Base-by-base conservation (phyloP, 1,140 invertebrate species). In the Sinella curviseta region DNA sequence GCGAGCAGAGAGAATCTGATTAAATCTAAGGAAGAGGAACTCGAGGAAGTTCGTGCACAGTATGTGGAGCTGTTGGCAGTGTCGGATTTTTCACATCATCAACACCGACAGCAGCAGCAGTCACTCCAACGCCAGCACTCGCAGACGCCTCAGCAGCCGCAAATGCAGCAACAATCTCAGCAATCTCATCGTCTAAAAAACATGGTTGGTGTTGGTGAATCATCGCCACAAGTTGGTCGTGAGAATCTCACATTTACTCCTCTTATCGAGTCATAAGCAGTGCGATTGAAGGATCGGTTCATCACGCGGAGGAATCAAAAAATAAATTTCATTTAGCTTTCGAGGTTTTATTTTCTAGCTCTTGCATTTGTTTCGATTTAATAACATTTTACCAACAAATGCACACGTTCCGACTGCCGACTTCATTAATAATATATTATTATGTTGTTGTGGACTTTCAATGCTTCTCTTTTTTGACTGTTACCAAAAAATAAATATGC, bases 1-100 rank as follows among this genome's bases (percentile, higher is more conserved):
- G 57, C 75, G n/a, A n/a, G 2, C 30, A 83, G 83, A 36, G 82
- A 83, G 24, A 76, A 77, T 16, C 57, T 81, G 77, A 77, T 83
- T 20, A 83, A 83, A 78, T 74, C 39, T 1, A 82, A 83, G 57
- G 82, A 83, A 30, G 82, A 83, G n/a, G 82, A 83, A 30, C 54
- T 81, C 65, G 82, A 83, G 30, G 82, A 82, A 48, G 75, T 76
- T 39, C 82, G 80, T n/a, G 28, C 57, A 26, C 79, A 83, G 54
- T 65, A 82, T 26, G 75, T 79, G 3, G 79, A 81, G 28, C 39
- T 83, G 54, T 54, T 81, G 1, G 78, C 78, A 17, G 80, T 81
- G 17, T 82, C 82, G 3, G 80, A 83, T 28, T 83, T 81, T 77
- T 74, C 78, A 4, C 78, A 77, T 57, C 80, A 78, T 70, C 80